Percentiles rank a stretch among this genome's conserved stretches.
phyloP scores from a whole-genome alignment of 2,113 vertebrate genomes.

The Pomatorhinus ruficollis region DNA sequence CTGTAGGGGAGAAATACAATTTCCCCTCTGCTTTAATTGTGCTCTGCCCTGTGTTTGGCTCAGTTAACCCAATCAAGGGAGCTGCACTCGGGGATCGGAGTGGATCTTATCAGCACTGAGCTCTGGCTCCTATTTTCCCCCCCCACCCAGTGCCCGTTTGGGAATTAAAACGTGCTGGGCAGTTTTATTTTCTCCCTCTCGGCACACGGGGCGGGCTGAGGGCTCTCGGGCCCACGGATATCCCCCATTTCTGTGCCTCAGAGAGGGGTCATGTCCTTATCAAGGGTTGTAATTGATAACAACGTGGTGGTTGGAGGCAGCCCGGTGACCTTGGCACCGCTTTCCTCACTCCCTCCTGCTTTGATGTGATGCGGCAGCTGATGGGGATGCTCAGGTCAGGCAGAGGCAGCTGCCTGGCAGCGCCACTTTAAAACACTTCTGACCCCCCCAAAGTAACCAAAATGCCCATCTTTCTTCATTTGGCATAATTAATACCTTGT shows the following conservation, averaged over 20 bases:
- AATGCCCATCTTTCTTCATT: slow-evolving; percentile 85
- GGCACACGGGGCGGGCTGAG: neutral
- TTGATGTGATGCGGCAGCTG: slow-evolving; percentile 75
- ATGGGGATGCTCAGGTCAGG: slow-evolving; percentile 59
- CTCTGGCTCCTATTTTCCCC: neutral
- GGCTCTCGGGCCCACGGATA: neutral
- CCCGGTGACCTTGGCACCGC: slow-evolving; percentile 61
- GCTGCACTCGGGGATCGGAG: neutral
- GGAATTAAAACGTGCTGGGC: neutral
- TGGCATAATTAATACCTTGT: slow-evolving; percentile 84
- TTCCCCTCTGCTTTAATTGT: slow-evolving; percentile 34
- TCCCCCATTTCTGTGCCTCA: neutral
- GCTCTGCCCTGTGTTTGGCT: slow-evolving; percentile 26
- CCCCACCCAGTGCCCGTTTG: neutral
- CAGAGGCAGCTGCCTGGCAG: slow-evolving; percentile 72
- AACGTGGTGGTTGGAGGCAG: neutral
- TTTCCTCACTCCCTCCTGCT: slow-evolving; percentile 63
- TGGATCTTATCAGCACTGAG: neutral
- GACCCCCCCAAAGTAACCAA: slow-evolving; percentile 68
- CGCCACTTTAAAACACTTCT: slow-evolving; percentile 68
- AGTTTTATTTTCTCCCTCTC: neutral
- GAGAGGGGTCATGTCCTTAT: slow-evolving; percentile 41
- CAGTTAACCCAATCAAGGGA: slow-evolving; percentile 33
- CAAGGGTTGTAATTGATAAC: slow-evolving; percentile 60
- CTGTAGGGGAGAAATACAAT: slow-evolving; percentile 44